Percentiles rank a stretch among this genome's conserved stretches.
Conservation (phyloP, 2,113 vertebrate genomes). For the Misgurnus anguillicaudatus region DNA sequence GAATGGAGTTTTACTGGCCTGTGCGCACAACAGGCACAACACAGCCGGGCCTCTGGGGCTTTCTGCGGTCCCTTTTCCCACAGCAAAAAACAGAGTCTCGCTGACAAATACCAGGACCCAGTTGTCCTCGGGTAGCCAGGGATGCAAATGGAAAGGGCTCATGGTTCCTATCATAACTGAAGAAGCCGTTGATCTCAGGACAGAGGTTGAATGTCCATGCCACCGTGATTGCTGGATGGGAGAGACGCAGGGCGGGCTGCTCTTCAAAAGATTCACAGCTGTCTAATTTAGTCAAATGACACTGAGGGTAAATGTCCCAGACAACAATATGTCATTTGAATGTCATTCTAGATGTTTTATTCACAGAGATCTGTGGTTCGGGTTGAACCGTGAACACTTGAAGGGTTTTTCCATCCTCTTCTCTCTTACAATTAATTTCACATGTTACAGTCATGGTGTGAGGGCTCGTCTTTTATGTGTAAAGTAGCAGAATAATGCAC, state of each 20-base stretch:
- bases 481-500: slow-evolving; percentile 36
- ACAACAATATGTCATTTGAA: slow-evolving; percentile 33
- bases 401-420: slow-evolving; percentile 13
- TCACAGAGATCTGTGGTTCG: slow-evolving; percentile 28
- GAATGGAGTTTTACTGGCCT: slow-evolving; percentile 44
- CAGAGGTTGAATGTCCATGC: slow-evolving; percentile 47
- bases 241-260: slow-evolving; percentile 30
- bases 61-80: slow-evolving; percentile 67
- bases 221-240: slow-evolving; percentile 52
- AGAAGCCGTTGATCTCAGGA: slow-evolving; percentile 53
- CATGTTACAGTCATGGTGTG: slow-evolving; percentile 15
- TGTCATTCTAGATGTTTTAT: slow-evolving; percentile 40
- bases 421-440: slow-evolving; percentile 35
- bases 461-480: slow-evolving; percentile 23
- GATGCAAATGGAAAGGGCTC: slow-evolving; percentile 61
- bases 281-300: slow-evolving; percentile 29
- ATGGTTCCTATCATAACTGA: slow-evolving; percentile 52
- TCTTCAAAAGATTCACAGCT: slow-evolving; percentile 53
- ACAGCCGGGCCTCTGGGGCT: slow-evolving; percentile 56
- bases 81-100: slow-evolving; percentile 58
- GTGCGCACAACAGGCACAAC: slow-evolving; percentile 51
- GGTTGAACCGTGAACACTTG: slow-evolving; percentile 24
- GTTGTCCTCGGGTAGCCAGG: slow-evolving; percentile 58
- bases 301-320: slow-evolving; percentile 31
- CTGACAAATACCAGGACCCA: slow-evolving; percentile 72